Evolutionary conservation across 2,797 vertebrate genomes (phyloP).

Genomic region (Phoeniculus purpureus): DNA sequence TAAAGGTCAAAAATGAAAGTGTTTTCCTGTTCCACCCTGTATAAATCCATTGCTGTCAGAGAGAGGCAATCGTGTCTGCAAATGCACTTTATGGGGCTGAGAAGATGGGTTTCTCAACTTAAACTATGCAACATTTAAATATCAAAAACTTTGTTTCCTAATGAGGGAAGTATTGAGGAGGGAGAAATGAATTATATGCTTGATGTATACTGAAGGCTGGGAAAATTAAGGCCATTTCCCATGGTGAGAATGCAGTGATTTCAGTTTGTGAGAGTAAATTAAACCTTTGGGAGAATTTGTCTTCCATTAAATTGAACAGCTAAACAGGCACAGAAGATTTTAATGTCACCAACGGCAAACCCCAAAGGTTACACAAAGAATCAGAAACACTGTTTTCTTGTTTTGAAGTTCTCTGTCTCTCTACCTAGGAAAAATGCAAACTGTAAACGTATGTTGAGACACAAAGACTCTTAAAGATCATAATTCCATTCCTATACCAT

Average conservation of each 20-base stretch:
- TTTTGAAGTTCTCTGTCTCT: constrained; percentile 45
- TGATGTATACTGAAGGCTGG: constrained; percentile 78
- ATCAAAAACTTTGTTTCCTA: constrained; percentile 80
- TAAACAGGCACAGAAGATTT: constrained; percentile 79
- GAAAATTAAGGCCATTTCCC: constrained; percentile 80
- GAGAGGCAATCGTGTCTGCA: constrained; percentile 53
- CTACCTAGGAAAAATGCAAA: constrained; percentile 63
- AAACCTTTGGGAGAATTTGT: constrained; percentile 81
- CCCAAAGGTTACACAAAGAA: constrained; percentile 74
- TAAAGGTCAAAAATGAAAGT: constrained; percentile 72
- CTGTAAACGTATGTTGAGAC: constrained; percentile 71
- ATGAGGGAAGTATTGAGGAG: constrained; percentile 70
- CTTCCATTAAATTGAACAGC: constrained; percentile 82
- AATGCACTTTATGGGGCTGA: constrained; percentile 51
- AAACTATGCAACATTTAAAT: constrained; percentile 78
- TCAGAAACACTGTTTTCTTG: constrained; percentile 45
- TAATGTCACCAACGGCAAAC: constrained; percentile 76
- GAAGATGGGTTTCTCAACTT: constrained; percentile 55
- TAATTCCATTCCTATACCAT: constrained; percentile 81
- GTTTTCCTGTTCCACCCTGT: constrained; percentile 40
- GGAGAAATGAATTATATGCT: constrained; percentile 81
- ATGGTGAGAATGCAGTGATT: constrained; percentile 77
- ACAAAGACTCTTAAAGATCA: constrained; percentile 79
- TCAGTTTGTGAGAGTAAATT: constrained; percentile 80
- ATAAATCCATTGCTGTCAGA: constrained; percentile 58